Base-by-base conservation (phyloP, 1,140 invertebrate genomes). In the Ceratitis capitata region DNA sequence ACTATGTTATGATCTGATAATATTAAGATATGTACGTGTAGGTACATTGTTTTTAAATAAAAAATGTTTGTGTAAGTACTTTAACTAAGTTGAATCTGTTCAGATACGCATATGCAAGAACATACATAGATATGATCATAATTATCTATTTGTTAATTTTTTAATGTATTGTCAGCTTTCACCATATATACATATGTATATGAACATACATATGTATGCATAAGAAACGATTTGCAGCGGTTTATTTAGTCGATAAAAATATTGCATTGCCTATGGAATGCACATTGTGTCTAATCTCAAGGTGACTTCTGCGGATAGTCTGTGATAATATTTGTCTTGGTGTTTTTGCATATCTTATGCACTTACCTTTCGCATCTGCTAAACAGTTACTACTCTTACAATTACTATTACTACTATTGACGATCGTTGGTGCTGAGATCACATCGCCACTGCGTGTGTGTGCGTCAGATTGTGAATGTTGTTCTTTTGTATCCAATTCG, bases 401-500 rank as follows among this genome's bases (percentile, higher is more conserved):
- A 23, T 56, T 56, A 78, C 69, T 78, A 26, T 42, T 78, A 45
- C 39, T 45, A 26, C 32, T 78, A 78, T 45, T 78, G 39, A 78
- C 12, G 69, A 78, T 23, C 69, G 35, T 45, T n/a, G 69, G n/a
- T 42, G 69, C n/a, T 45, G 69, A 23, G 7, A 78, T 78, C 16
- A 45, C 35, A 45, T 78, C 32, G 19, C 19, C 19, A 45, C 35
- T 45, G 69, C 69, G 69, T 14, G 12, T 78, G 39, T 23, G 23
- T 78, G 69, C 26, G 19, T 45, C 69, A 32, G 19, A 19, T 39
- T 83, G 23, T 32, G 12, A 26, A 7, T 53, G 26, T 51, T 29
- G 82, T 51, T 83, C 45, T 53, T 51, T 53, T 35, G 45, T 83
- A 51, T 42, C 85, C 85, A 78, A 78, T 39, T 93, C 92, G 45